Evolutionary conservation across 2,888 invertebrate species (phyloP), one percentile per base, ranked within the genome.

Genomic region (Hypercompe scribonia): DNA sequence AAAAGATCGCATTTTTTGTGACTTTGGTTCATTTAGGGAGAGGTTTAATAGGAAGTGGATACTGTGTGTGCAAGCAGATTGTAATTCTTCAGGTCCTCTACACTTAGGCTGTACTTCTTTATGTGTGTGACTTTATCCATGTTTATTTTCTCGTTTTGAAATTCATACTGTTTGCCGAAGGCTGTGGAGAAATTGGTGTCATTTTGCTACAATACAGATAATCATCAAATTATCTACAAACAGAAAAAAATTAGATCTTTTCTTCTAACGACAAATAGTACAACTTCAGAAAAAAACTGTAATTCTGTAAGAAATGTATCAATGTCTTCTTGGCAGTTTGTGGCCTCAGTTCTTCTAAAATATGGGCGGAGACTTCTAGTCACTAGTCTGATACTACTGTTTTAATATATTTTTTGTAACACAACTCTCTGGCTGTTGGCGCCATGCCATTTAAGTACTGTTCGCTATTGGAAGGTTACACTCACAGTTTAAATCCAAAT

Each of bases 401-500:
- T 66, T 66, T 46, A 66, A 31, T 66, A 42, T 46, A 46, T 66
- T 42, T 66, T 66, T 66, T 66, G 66, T 66, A 31, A 42, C 39
- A 34, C 68, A 54, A 15, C 36, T 54, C 68, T 54, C 34, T 68
- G 18, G 28, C 36, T n/a, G n/a, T 34, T 68, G 68, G 68, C 68
- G 18, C 11, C 13, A n/a, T 68, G 68, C 68, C 68, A 68, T 54
- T 54, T 54, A 34, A 50, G 54, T 61, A 50, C 54, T 33, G 10
- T 54, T 36, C 50, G 54, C 68, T n/a, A 68, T 54, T 68, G 34
- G 54, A 33, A 68, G 34, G 68, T 68, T 34, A 36, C 54, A 18
- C 68, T 68, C n/a, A 54, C 28, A 54, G 68, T 54, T 61, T 68
- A 68, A 33, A 54, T n/a, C 68, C 68, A 34, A 68, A 68, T 68